phyloP scores from a whole-genome alignment of 2,113 vertebrate species.

The Tympanuchus pallidicinctus region DNA sequence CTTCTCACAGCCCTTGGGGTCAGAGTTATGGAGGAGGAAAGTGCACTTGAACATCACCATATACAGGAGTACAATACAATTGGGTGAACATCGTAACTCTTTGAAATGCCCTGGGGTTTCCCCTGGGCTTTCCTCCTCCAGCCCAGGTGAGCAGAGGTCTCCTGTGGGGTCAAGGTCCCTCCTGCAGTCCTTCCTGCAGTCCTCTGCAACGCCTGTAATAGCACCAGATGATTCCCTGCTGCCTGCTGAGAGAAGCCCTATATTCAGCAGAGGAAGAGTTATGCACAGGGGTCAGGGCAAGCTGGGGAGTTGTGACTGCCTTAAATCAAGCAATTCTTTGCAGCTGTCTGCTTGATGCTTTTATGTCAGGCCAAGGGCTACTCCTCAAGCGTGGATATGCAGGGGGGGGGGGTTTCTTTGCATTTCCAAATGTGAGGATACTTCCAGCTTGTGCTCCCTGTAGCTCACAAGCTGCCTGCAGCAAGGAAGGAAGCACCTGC shows the following conservation, averaged over 20 bases:
- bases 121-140: background rate
- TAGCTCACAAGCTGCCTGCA: background rate
- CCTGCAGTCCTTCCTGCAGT: background rate
- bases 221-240: background rate
- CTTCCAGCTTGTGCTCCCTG: background rate
- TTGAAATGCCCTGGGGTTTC: background rate
- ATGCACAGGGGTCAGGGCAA: background rate
- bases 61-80: background rate
- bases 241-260: background rate
- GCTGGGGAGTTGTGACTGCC: background rate
- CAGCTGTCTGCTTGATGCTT: background rate
- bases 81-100: too few relatives aligned
- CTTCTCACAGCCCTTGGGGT: background rate
- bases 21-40: background rate
- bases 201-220: background rate
- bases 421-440: background rate
- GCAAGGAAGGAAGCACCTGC: slow-evolving; percentile 41
- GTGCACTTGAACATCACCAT: background rate
- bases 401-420: background rate
- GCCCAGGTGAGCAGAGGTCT: background rate
- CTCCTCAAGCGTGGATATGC: background rate
- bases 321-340: background rate
- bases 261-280: background rate
- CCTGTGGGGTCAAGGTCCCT: rapidly evolving
- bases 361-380: background rate